Evolutionary conservation across 2,888 invertebrate genomes (phyloP).

Genomic region (Andricus quercusramuli): DNA sequence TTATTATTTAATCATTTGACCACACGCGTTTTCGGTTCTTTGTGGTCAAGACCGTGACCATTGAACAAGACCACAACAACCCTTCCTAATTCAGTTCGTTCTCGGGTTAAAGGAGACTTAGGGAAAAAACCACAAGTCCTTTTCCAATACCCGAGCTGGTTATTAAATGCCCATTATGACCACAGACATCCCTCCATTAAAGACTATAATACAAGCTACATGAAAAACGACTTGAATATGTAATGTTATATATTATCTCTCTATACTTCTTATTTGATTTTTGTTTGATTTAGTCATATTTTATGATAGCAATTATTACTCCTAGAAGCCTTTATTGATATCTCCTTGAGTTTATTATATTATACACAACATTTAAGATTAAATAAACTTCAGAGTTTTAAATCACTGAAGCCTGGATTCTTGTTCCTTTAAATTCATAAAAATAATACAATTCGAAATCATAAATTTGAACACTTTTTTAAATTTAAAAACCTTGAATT

Average conservation of each 20-base stretch:
- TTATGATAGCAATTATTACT: neutral
- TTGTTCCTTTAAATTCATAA: too few relatives aligned
- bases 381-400: too few relatives aligned
- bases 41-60: constrained; percentile 5
- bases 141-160: constrained; percentile 49
- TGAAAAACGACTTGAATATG: too few relatives aligned
- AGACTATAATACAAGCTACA: neutral
- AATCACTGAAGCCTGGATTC: too few relatives aligned
- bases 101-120: constrained; percentile 52
- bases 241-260: too few relatives aligned
- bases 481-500: neutral
- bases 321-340: too few relatives aligned
- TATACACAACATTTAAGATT: too few relatives aligned
- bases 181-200: neutral
- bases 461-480: neutral
- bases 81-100: constrained; percentile 51
- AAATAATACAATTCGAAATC: too few relatives aligned
- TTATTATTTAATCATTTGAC: neutral
- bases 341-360: too few relatives aligned
- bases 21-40: neutral
- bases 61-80: constrained; percentile 56
- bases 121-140: constrained; percentile 62
- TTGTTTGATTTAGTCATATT: neutral
- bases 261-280: too few relatives aligned
- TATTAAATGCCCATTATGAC: neutral